Conservation (phyloP, 2,888 invertebrate species). For the Lymantria monacha region DNA sequence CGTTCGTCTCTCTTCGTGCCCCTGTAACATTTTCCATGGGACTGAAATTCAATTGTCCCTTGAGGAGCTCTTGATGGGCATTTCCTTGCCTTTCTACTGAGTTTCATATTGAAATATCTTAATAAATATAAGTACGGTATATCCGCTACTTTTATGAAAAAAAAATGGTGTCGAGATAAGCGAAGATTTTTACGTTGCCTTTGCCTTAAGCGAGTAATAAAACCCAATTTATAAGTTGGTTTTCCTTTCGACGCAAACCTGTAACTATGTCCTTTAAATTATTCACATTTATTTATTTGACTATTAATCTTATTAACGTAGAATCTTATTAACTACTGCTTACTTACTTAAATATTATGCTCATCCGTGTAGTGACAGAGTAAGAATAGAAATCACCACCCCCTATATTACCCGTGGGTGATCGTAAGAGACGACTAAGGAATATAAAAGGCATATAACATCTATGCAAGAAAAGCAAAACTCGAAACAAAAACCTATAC, state of each 20-base stretch:
- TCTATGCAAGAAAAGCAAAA: too few relatives aligned
- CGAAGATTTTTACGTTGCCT: constrained; percentile 3
- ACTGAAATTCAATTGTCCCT: constrained; percentile 44
- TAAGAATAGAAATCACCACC: too few relatives aligned
- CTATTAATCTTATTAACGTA: too few relatives aligned
- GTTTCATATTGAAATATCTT: constrained; percentile 26
- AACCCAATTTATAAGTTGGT: neutral
- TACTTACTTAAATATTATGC: too few relatives aligned
- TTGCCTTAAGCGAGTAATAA: neutral
- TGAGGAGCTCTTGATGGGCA: constrained; percentile 25
- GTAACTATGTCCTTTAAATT: too few relatives aligned
- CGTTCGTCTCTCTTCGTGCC: constrained; percentile 32
- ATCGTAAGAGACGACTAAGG: too few relatives aligned
- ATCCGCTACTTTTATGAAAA: constrained; percentile 12
- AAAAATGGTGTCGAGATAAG: constrained; percentile 5
- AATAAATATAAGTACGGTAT: constrained; percentile 24
- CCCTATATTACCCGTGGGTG: too few relatives aligned
- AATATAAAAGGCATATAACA: too few relatives aligned
- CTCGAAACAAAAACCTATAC: too few relatives aligned
- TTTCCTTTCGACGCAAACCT: neutral
- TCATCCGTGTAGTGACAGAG: too few relatives aligned
- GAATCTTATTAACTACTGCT: too few relatives aligned
- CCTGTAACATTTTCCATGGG: constrained; percentile 22
- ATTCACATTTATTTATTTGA: too few relatives aligned
- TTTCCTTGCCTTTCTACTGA: constrained; percentile 30